Conservation (phyloP, 2,797 vertebrate genomes). For the Myiotriccus ornatus region DNA sequence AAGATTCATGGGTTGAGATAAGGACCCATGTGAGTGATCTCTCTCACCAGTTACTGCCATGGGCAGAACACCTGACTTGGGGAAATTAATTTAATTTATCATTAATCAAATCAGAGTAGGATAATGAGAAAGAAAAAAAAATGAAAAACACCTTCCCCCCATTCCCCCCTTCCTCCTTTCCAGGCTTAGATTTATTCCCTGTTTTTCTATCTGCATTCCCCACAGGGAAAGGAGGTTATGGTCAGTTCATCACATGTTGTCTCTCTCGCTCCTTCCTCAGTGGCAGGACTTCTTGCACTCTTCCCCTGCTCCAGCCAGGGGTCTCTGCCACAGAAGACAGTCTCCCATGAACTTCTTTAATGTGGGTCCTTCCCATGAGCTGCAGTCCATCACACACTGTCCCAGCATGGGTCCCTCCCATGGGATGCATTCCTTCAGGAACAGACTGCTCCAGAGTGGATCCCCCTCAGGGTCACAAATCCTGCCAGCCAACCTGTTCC, state of each 20-base stretch:
- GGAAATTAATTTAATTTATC: neutral
- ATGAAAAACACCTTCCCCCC: neutral
- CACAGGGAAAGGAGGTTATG: neutral
- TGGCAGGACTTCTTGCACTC: neutral
- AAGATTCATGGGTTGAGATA: fast-evolving
- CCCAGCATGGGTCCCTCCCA: neutral
- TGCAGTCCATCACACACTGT: neutral
- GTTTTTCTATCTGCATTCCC: neutral
- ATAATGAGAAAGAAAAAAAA: neutral
- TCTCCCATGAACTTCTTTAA: neutral
- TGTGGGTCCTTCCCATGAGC: neutral
- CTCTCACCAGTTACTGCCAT: neutral
- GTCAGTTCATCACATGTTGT: neutral
- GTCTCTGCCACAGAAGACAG: neutral
- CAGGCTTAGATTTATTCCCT: neutral
- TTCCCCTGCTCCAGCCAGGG: neutral
- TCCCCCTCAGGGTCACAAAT: neutral
- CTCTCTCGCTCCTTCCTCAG: neutral
- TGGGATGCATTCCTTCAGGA: neutral
- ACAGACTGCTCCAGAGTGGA: neutral
- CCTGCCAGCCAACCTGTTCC: neutral
- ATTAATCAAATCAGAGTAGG: neutral
- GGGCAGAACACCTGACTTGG: neutral
- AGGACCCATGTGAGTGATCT: too few species aligned
- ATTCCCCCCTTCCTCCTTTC: neutral